Conservation (phyloP, 2,888 invertebrate species). For the Amphimallon solstitiale region DNA sequence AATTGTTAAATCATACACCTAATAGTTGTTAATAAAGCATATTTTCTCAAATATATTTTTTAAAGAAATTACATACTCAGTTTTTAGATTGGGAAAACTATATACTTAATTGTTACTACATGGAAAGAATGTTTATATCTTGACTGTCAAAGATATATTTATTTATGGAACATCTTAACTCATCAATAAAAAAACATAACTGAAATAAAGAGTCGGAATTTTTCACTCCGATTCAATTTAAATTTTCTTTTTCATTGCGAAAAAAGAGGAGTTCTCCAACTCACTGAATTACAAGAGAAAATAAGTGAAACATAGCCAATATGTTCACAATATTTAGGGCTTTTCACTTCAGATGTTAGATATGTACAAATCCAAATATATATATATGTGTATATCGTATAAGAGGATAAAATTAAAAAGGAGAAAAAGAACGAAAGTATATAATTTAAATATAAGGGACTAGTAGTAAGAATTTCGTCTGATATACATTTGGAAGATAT, state of each 20-base stretch:
- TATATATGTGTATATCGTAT: not conserved
- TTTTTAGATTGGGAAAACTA: not conserved
- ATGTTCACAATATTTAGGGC: conserved; percentile 60
- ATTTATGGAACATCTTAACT: no score
- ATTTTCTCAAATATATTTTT: not conserved
- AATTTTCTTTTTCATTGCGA: conserved; percentile 16
- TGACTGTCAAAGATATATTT: no score
- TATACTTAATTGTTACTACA: no score
- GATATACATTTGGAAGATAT: conserved; percentile 16
- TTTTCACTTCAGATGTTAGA: conserved; percentile 53
- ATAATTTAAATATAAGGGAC: conserved; percentile 27
- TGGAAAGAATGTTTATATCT: no score
- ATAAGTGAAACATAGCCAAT: conserved; percentile 51
- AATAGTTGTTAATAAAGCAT: conserved; percentile 26
- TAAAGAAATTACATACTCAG: not conserved
- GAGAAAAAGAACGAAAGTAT: conserved; percentile 6
- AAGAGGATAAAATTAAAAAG: not conserved
- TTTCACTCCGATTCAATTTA: conserved; percentile 12
- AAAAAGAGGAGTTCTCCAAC: conserved; percentile 27
- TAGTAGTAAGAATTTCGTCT: conserved; percentile 31
- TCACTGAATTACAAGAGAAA: conserved; percentile 5
- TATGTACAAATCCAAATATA: conserved; percentile 17
- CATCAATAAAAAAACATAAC: no score
- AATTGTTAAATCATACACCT: conserved; percentile 20
- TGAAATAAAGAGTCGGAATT: conserved; percentile 12